A percentile compares a stretch with the other conserved stretches of the same genome.
These are phyloP conservation scores for Escarpia spicata DNA, from an alignment of 2,888 invertebrate genomes.

Conservation along the genomic window DNA sequence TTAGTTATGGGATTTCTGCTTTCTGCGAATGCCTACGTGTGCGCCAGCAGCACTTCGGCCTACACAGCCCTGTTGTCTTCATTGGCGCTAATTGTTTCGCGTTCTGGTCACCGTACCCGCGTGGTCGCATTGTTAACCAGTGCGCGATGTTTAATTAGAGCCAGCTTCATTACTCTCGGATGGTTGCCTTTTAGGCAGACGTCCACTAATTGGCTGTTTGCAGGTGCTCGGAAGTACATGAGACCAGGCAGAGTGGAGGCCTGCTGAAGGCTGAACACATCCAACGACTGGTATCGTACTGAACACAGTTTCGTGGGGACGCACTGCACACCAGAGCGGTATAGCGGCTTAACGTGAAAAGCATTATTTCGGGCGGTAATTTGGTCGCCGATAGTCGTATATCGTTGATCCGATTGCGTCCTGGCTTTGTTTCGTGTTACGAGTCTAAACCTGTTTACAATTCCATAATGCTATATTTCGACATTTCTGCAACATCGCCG, in stretches of 20 bases:
- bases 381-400: neutral
- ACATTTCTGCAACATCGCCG: too few species aligned
- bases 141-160: neutral
- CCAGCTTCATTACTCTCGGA: neutral
- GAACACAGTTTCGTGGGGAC: neutral
- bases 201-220: neutral
- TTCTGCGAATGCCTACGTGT: neutral
- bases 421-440: too few species aligned
- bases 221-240: neutral
- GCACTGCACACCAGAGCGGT: too few species aligned
- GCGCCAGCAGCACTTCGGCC: neutral
- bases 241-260: neutral
- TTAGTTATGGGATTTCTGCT: too few species aligned
- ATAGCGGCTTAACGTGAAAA: neutral
- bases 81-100: neutral
- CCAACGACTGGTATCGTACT: neutral
- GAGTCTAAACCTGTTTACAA: too few species aligned
- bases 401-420: neutral
- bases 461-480: too few species aligned
- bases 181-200: neutral
- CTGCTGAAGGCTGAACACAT: neutral
- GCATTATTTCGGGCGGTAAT: neutral
- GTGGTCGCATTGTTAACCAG: neutral
- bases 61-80: neutral
- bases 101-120: neutral